phyloP scores from a whole-genome alignment of 2,113 vertebrate genomes.

The Daubentonia madagascariensis region DNA sequence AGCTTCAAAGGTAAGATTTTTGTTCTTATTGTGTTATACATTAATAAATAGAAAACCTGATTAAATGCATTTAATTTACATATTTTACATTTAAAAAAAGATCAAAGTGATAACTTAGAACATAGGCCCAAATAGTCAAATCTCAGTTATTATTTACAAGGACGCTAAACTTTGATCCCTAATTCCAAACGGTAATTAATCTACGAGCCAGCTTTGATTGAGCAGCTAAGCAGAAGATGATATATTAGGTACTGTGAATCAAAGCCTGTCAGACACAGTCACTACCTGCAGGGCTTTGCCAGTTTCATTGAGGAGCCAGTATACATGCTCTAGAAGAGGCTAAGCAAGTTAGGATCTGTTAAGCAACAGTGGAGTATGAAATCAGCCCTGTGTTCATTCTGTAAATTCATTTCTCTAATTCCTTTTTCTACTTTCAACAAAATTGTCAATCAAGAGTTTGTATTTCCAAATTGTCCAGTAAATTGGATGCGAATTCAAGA shows the following conservation, averaged over 20 bases:
- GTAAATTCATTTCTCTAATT: conserved; percentile 6
- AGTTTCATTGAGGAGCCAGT: background rate
- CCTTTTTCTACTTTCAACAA: conserved; percentile 1
- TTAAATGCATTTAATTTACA: background rate
- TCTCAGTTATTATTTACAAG: background rate
- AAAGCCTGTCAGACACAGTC: background rate
- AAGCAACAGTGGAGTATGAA: background rate
- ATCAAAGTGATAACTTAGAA: background rate
- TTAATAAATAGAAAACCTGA: background rate
- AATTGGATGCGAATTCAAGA: background rate
- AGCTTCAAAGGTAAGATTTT: conserved; percentile 92
- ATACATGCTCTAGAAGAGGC: background rate
- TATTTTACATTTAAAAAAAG: background rate
- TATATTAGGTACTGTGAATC: background rate
- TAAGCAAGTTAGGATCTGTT: background rate
- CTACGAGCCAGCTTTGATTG: background rate
- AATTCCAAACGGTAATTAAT: background rate
- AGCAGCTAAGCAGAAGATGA: background rate
- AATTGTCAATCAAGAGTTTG: background rate
- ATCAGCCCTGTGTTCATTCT: conserved; percentile 11
- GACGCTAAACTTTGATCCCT: background rate
- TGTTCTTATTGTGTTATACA: background rate
- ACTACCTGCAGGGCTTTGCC: background rate
- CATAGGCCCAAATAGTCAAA: background rate
- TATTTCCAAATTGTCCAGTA: background rate